These are phyloP conservation scores for Crotophaga sulcirostris DNA, from an alignment of 2,113 vertebrate genomes.

Conservation along the genomic window DNA sequence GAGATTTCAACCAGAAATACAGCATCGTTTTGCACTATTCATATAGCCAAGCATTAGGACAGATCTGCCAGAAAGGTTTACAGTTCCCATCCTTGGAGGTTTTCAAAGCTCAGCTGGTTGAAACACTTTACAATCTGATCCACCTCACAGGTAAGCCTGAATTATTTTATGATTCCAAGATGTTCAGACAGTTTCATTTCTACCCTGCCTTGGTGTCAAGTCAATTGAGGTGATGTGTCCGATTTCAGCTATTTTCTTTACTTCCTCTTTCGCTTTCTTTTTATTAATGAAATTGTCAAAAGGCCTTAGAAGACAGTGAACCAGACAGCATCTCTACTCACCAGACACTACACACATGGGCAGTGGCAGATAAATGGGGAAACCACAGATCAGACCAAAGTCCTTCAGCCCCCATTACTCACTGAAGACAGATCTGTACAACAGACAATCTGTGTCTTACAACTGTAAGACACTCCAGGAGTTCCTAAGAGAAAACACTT, in stretches of 20 bases:
- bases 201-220: background rate
- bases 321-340: background rate
- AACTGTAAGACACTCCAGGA: background rate
- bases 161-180: background rate
- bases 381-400: background rate
- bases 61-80: background rate
- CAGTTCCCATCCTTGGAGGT: background rate
- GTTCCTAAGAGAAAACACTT: background rate
- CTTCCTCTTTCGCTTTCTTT: background rate
- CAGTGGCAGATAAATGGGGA: background rate
- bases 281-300: background rate
- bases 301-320: background rate
- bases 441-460: no score
- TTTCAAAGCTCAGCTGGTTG: background rate
- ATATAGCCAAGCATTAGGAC: background rate
- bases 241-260: background rate
- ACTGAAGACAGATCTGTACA: background rate
- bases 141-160: background rate
- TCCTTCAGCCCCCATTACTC: background rate
- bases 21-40: background rate
- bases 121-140: background rate
- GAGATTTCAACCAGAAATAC: background rate
- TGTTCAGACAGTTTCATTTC: background rate
- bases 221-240: background rate
- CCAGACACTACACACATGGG: background rate